Base-by-base conservation (phyloP, 1,140 invertebrate genomes). In the Trichoplusia ni region DNA sequence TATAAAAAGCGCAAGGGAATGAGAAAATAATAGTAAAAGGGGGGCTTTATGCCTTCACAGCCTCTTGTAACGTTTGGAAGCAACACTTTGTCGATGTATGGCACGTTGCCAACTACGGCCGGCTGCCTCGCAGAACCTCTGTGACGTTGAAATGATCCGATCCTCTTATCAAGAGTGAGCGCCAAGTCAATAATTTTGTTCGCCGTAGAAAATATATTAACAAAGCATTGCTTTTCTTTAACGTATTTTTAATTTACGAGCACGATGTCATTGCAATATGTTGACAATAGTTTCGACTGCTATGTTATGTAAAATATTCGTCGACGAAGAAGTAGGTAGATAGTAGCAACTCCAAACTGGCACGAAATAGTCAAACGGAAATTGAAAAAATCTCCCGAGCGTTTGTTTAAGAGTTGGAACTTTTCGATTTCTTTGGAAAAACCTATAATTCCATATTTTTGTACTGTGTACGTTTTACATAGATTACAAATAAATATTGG, bases 131-230 rank as follows among this genome's bases (percentile, higher is more conserved):
- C 25, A 27, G 11, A 51, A 35, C 47, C 47, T 21, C 47, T 51
- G 47, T 51, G 47, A 51, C 47, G 47, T 35, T n/a, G 47, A 51
- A 51, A 51, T 51, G 47, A 51, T 51, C 29, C 47, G 27, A 51
- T 35, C 47, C 47, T 51, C 47, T 51, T 51, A 51, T 33, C 47
- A 51, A 9, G 29, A 51, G 27, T 35, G 47, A 51, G 47, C 35
- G 47, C 29, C 27, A 51, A 51, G 29, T 51, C 29, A 51, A 33
- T 51, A 33, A 51, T 51, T 35, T 35, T 21, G 29, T 21, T 5
- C 47, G 27, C 16, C 19, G 31, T 8, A 51, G 16, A 16, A 8
- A 35, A 51, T 33, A 51, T n/a, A n/a, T n/a, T n/a, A n/a, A n/a
- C n/a, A n/a, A n/a, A n/a, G 19, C 25, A 9, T 23, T 5, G 9